Base-by-base conservation (phyloP, 2,888 invertebrate species). In the Euphydryas editha region DNA sequence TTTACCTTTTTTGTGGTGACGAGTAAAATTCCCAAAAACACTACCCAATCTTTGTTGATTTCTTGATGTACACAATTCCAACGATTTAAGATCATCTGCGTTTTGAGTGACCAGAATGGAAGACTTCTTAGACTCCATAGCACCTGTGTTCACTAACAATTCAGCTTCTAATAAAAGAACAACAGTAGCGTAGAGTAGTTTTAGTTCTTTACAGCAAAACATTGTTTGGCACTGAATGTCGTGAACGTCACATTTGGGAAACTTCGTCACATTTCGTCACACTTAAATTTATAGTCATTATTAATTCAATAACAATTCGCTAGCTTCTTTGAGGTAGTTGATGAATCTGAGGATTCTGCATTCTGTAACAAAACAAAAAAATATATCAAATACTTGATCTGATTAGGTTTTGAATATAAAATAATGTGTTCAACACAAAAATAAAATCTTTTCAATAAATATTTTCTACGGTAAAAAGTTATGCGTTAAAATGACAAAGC, bases 221-320 rank as follows among this genome's bases (percentile, higher is more conserved):
- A 92, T 92, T 88, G 91, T 92, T 88, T 90, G 90, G 87, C 88
- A 91, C 92, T 85, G 71, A 67, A 66, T 58, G 42, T 70, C 72
- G 76, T 76, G 73, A 79, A 78, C 78, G 86, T 90, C 89, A 91
- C 87, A 87, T 88, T 84, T 80, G 87, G 75, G 76, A 76, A 77
- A 75, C 72, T 73, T 74, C 56, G 72, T 79, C 75, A 81, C 74
- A 73, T 73, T 65, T 69, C 69, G 79, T 76, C 71, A 76, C 81
- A 87, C 91, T 90, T 79, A 92, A 83, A 81, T 92, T 92, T 81
- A 91, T 92, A 85, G 91, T 92, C 92, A 92, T 90, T 82, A 82
- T 90, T 86, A 68, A 70, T 68, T 51, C 13, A 36, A 17, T 67
- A 62, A 30, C 30, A 70, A 51, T 60, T 67, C 56, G 68, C 54